Evolutionary conservation across 1,140 invertebrate genomes (phyloP).

Genomic region (Hetaerina americana): DNA sequence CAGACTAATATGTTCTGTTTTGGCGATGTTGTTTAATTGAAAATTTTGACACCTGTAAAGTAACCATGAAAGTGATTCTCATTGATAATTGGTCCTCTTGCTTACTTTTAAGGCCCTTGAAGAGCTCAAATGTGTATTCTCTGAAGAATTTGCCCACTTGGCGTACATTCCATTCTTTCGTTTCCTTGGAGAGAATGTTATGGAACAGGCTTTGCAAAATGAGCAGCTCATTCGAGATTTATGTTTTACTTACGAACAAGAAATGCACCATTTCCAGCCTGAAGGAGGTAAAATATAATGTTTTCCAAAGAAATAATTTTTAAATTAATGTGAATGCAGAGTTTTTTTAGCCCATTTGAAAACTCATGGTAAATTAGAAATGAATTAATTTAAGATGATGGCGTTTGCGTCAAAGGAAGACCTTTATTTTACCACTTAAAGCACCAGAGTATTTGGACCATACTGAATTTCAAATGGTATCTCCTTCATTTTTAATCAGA

Average conservation of each 20-base stretch:
- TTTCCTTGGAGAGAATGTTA: conserved; percentile 53
- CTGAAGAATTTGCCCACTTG: conserved; percentile 65
- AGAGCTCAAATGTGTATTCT: conserved; percentile 70
- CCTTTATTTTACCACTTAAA: too few relatives aligned
- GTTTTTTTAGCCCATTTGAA: not conserved
- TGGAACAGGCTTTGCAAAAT: conserved; percentile 62
- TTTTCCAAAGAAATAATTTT: not conserved
- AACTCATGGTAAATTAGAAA: too few relatives aligned
- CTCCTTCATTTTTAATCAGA: too few relatives aligned
- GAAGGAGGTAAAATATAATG: conserved; percentile 18
- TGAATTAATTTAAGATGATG: too few relatives aligned
- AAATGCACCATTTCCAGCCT: conserved; percentile 18
- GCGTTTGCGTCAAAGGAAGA: too few relatives aligned
- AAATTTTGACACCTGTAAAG: too few relatives aligned
- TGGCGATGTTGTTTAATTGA: too few relatives aligned
- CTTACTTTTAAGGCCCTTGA: conserved; percentile 41
- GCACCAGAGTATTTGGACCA: too few relatives aligned
- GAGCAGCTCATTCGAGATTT: conserved; percentile 60
- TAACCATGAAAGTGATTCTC: too few relatives aligned
- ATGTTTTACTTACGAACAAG: conserved; percentile 53
- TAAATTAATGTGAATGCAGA: not conserved
- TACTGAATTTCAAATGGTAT: too few relatives aligned
- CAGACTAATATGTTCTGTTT: too few relatives aligned
- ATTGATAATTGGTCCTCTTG: too few relatives aligned
- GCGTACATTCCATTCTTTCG: conserved; percentile 69